Base-by-base conservation (phyloP, 2,113 vertebrate genomes). In the Notiomystis cincta region DNA sequence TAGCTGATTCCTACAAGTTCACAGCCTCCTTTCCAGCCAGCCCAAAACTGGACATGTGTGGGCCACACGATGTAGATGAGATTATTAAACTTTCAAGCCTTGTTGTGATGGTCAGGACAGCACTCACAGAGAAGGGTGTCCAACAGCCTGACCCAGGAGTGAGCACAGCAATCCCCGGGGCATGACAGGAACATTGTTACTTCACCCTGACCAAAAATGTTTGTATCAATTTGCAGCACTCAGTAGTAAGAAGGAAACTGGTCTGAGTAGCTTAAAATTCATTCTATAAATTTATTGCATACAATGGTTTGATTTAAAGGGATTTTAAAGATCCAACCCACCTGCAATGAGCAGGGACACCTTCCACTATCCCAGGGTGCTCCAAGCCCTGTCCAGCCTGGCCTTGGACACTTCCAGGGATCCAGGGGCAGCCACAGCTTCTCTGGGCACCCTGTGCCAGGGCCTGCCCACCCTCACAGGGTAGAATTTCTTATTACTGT, bases 361-460 rank as follows among this genome's bases (percentile, higher is more conserved):
- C 9, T 66, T 30, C n/a, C n/a, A 15, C 45, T 53, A 10, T 5
- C 24, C 47, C 28, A 75, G 38, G 20, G 0, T 45, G 20, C n/a
- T 67, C 61, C n/a, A 61, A 61, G 30, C 30, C 20, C n/a, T 0
- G 0, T 47, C 61, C 61, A 75, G 0, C 30, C 30, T 60, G 9
- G 11, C 38, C 30, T 61, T 53, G 70, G 1, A 10, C 40, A 48
- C 11, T 82, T 22, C 10, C 70, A 76, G 30, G 24, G 40, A 35
- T 61, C 40, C 40, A 40, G n/a, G 24, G 4, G 4, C 51, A 89
- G 51, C 38, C 60, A n/a, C 38, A 82, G 78, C 53, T 66, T 10
- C 45, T 38, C 69, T 82, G 38, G 45, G 9, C 2, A 60, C 0
- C 67, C 30, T 75, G 38, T 75, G 38, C 25, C 54, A 69, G 54